These are phyloP conservation scores for Bactericera cockerelli DNA, from an alignment of 1,140 invertebrate genomes.

Conservation along the genomic window DNA sequence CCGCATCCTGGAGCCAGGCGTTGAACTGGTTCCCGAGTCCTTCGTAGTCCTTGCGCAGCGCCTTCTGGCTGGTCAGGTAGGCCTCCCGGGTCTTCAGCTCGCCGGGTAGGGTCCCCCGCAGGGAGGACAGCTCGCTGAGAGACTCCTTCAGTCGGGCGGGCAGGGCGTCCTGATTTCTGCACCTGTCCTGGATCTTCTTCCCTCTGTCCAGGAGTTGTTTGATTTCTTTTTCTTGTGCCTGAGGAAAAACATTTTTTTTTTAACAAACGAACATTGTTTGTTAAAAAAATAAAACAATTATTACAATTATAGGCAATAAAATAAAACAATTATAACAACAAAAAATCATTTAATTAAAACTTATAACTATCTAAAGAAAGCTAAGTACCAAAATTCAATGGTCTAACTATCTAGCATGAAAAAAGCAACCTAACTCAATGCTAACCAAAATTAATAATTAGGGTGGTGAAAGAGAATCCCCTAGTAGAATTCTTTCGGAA, in stretches of 20 bases:
- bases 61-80: conserved; percentile 62
- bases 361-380: too few relatives aligned
- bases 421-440: too few relatives aligned
- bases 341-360: too few relatives aligned
- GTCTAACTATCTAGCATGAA: too few relatives aligned
- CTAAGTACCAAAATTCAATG: too few relatives aligned
- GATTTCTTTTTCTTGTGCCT: conserved; percentile 47
- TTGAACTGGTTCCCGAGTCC: conserved; percentile 57
- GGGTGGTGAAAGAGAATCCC: too few relatives aligned
- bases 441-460: too few relatives aligned
- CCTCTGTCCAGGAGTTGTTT: conserved; percentile 52
- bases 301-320: too few relatives aligned
- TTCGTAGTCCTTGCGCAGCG: conserved; percentile 52
- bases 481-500: too few relatives aligned
- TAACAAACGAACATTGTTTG: too few relatives aligned
- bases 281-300: too few relatives aligned
- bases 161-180: conserved; percentile 55
- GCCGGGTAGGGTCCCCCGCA: conserved; percentile 56
- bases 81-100: conserved; percentile 62
- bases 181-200: conserved; percentile 45
- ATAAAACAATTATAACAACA: too few relatives aligned
- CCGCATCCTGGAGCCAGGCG: conserved; percentile 71
- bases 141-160: conserved; percentile 63
- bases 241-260: conserved; percentile 10
- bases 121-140: conserved; percentile 60